Conservation (phyloP, 30 jellyfish, hydroid and myxozoan species). For the Aurelia aurita region DNA sequence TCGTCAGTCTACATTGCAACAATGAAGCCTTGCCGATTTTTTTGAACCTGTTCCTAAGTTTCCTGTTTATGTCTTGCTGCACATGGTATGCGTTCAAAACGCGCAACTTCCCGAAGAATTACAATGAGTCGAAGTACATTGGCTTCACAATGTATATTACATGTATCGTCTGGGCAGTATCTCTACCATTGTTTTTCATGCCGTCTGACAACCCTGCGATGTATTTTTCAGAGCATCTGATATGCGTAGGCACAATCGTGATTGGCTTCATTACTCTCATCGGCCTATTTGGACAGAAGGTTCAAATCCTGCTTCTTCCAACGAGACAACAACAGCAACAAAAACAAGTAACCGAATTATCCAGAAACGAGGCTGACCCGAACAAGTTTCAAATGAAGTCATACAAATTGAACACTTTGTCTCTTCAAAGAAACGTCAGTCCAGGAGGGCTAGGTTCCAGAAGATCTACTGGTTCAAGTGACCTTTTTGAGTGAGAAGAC, state of each 20-base stretch:
- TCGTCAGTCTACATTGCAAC: conserved; percentile 57
- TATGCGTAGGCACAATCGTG: conserved; percentile 45
- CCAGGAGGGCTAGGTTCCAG: no score
- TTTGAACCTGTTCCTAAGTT: conserved; percentile 73
- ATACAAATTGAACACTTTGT: not conserved
- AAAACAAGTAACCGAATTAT: not conserved
- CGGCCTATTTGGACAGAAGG: conserved; percentile 89
- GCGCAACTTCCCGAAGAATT: conserved; percentile 93
- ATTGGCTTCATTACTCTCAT: conserved; percentile 79
- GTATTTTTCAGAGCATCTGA: conserved; percentile 43
- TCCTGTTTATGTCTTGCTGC: conserved; percentile 84
- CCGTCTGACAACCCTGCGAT: conserved; percentile 1
- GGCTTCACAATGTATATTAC: conserved; percentile 91
- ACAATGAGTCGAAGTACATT: conserved; percentile 91
- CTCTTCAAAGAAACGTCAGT: conserved; percentile 6
- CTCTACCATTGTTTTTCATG: conserved; percentile 76
- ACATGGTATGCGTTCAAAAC: conserved; percentile 87
- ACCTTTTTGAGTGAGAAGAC: no score
- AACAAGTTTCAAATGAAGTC: conserved; percentile 19
- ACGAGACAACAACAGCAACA: conserved; percentile 14
- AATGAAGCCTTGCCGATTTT: conserved; percentile 65
- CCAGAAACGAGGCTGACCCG: conserved; percentile 32
- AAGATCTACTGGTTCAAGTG: no score
- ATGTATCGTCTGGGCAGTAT: conserved; percentile 85
- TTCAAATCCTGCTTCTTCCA: conserved; percentile 54